Evolutionary conservation across 2,888 invertebrate species (phyloP).

Genomic region (Synergus itoensis): DNA sequence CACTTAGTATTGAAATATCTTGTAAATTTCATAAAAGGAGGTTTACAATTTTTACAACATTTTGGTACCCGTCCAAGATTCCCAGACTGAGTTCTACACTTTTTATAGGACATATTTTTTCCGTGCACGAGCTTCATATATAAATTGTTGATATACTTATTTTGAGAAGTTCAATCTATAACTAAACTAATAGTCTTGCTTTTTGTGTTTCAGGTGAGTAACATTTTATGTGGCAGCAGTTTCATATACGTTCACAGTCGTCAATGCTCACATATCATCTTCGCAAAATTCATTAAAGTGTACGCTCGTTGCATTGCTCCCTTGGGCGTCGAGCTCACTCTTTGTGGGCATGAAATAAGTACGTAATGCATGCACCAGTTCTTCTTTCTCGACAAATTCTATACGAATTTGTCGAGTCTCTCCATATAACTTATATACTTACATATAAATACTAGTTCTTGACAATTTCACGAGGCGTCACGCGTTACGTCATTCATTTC

Average conservation of each 20-base stretch:
- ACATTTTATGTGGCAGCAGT: conserved; percentile 51
- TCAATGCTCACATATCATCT: conserved; percentile 5
- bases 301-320: conserved; percentile 8
- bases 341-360: conserved; percentile 29
- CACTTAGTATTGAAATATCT: too few species aligned
- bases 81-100: too few species aligned
- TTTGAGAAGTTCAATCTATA: conserved; percentile 7
- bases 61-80: too few species aligned
- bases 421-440: background rate
- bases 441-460: conserved; percentile 17
- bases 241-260: conserved; percentile 45
- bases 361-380: conserved; percentile 28
- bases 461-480: conserved; percentile 29
- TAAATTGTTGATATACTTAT: background rate
- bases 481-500: conserved; percentile 8
- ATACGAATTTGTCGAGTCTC: conserved; percentile 23
- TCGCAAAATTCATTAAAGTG: conserved; percentile 28
- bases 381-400: too few species aligned
- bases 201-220: conserved; percentile 71
- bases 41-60: too few species aligned
- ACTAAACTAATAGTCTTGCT: conserved; percentile 49
- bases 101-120: too few species aligned
- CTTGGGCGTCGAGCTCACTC: background rate
- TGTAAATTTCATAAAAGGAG: too few species aligned
- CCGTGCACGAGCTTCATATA: background rate